Evolutionary conservation across 2,113 vertebrate species (phyloP), one percentile per base, ranked within the genome.

Genomic region (Corythaixoides concolor): DNA sequence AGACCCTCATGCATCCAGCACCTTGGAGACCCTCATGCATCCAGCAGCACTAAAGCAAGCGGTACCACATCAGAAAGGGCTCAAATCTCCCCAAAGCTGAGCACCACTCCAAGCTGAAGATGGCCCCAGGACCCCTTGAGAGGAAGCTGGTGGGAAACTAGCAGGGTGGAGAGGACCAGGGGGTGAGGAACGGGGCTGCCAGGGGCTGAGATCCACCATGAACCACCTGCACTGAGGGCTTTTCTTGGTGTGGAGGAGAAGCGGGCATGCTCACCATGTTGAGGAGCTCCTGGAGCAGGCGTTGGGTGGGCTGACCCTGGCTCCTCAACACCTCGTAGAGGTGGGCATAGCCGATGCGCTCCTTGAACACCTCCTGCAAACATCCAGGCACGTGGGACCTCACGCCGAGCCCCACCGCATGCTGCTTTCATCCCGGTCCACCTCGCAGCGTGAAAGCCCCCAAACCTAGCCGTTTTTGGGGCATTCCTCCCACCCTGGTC

Each of bases 321-420:
- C 99, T 99, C 97, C 98, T 99, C 86, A 99, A 97, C 62, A 99
- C 99, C 88, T 99, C 99, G 11, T 98, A 98, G 82, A 99, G 97
- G 91, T 99, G 99, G 6, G 98, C 91, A 90, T 99, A 99, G 91
- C 99, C 99, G 0, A 99, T 99, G 85, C 99, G 98, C 79, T 99
- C 99, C 96, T 99, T 99, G 95, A 99, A 99, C 81, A 99, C 99
- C 97, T 99, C 99, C 99, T 99, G 97, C 26, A 62, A 35, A 19
- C 45, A 92, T 11, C 39, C 22, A 5, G 50, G 30, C 43, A 21
- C 0, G 1, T 58, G 55, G 59, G 66, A 74, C 13, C 24, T 15
- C 9, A 26, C 14, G 7, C 41, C 1, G 3, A 77, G 59, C 37
- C 67, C 87, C 56, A 45, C 26, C 66, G 27, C 0, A 6, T 12